Conservation (phyloP, 2,113 vertebrate species). For the Irena cyanogastra region DNA sequence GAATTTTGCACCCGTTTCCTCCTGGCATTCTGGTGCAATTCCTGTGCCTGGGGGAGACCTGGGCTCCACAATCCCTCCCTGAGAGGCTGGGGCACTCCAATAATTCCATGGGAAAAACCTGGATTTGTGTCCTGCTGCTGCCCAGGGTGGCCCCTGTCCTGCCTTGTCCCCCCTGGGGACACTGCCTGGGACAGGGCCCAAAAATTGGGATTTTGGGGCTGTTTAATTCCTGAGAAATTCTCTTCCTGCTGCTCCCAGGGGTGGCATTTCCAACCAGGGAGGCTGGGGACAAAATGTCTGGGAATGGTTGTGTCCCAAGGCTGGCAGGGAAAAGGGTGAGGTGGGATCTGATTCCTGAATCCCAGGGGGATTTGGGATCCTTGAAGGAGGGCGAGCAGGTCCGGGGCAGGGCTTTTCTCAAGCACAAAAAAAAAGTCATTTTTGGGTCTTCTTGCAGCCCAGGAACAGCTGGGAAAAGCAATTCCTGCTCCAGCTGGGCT, state of each 20-base stretch:
- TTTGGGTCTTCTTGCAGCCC: background rate
- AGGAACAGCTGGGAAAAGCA: background rate
- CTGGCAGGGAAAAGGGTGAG: background rate
- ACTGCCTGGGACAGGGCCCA: no score
- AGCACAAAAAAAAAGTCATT: background rate
- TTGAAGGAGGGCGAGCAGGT: no score
- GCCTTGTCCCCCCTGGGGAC: background rate
- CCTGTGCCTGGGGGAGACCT: background rate
- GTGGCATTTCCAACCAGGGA: background rate
- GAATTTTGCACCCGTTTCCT: fast-evolving
- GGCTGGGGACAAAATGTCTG: background rate
- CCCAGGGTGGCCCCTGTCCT: background rate
- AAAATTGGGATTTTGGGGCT: background rate
- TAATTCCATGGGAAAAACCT: background rate
- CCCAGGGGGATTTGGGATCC: background rate
- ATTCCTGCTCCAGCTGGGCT: background rate
- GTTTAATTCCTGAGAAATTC: background rate
- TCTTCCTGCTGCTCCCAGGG: background rate
- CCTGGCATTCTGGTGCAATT: fast-evolving
- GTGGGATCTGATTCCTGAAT: background rate
- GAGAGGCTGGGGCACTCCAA: background rate
- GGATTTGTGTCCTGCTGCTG: background rate
- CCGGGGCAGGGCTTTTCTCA: background rate
- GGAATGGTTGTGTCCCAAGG: background rate
- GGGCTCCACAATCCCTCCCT: background rate